A percentile compares a stretch with the other conserved stretches of the same genome.
These are phyloP conservation scores for Luperina nickerlii DNA, from an alignment of 2,888 invertebrate genomes.

Conservation along the genomic window DNA sequence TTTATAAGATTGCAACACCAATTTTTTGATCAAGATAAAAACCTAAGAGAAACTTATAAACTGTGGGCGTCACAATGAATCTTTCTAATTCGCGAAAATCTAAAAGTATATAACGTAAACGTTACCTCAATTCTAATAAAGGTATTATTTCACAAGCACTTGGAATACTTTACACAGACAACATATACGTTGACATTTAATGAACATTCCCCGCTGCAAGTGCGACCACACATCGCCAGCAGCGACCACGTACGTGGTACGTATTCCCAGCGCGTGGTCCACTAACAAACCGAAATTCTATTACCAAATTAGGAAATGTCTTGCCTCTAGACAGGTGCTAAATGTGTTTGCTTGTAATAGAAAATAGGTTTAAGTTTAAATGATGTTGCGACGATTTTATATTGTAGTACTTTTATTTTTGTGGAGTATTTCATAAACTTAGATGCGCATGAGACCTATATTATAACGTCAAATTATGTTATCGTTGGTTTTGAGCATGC, in stretches of 20 bases:
- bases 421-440: neutral
- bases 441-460: neutral
- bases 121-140: neutral
- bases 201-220: conserved; percentile 63
- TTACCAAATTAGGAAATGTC: conserved; percentile 86
- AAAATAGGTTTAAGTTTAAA: conserved; percentile 52
- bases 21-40: neutral
- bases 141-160: neutral
- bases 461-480: neutral
- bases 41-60: neutral
- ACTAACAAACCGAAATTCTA: conserved; percentile 88
- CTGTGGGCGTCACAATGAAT: neutral
- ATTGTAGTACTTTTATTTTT: neutral
- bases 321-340: conserved; percentile 72
- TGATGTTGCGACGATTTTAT: neutral
- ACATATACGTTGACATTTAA: conserved; percentile 24
- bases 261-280: conserved; percentile 83
- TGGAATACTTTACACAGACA: neutral
- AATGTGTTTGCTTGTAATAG: conserved; percentile 52
- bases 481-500: neutral
- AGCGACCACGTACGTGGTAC: conserved; percentile 80
- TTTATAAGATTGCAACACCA: neutral
- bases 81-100: neutral
- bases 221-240: conserved; percentile 59
- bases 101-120: neutral